These are phyloP conservation scores for Aporophyla nigra DNA, from an alignment of 2,888 invertebrate genomes.

Conservation along the genomic window DNA sequence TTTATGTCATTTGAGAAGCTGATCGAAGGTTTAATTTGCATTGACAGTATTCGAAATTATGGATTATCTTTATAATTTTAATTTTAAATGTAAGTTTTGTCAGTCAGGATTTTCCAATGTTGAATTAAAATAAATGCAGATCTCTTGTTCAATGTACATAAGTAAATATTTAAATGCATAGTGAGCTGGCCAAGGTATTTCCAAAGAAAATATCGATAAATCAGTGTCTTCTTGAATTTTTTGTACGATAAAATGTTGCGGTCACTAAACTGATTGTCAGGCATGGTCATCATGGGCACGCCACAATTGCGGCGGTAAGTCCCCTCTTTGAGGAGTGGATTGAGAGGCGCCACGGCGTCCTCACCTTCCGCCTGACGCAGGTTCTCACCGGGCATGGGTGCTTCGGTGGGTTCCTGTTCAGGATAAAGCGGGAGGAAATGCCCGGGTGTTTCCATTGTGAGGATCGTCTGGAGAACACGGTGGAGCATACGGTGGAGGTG, in stretches of 20 bases:
- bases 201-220: background rate
- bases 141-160: background rate
- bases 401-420: no score
- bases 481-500: no score
- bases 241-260: background rate
- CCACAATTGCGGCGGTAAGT: no score
- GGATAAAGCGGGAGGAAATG: no score
- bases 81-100: no score
- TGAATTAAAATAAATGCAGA: constrained; percentile 12
- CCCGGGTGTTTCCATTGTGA: no score
- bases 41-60: background rate
- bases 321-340: no score
- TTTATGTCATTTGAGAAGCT: background rate
- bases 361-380: no score
- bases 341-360: no score
- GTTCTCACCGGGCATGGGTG: no score
- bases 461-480: no score
- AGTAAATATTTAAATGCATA: background rate
- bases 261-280: background rate
- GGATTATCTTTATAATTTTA: background rate
- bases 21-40: background rate
- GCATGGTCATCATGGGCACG: no score
- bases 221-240: background rate
- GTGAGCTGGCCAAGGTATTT: constrained; percentile 5
- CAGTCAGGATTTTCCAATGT: background rate